phyloP scores from a whole-genome alignment of 2,113 vertebrate species.

The Plestiodon gilberti region DNA sequence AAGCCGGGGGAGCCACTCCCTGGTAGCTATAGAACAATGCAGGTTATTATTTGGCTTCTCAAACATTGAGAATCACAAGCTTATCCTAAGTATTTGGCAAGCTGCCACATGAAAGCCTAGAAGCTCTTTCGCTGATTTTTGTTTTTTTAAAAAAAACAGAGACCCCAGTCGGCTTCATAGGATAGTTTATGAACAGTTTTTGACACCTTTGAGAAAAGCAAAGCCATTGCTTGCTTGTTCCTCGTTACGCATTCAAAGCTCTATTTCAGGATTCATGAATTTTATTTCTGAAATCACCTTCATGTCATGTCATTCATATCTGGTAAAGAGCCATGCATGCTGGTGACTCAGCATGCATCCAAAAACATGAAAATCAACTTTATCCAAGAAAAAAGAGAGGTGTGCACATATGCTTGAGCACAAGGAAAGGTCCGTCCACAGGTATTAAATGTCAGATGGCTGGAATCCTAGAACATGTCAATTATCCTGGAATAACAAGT shows the following conservation, averaged over 20 bases:
- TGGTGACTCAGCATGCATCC: no score
- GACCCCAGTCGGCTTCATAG: conserved; percentile 18
- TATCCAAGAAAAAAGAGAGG: neutral
- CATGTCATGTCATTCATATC: neutral
- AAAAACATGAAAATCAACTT: neutral
- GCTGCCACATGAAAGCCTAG: conserved; percentile 39
- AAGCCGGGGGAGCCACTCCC: conserved; percentile 45
- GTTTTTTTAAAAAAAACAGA: conserved; percentile 37
- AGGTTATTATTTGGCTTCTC: conserved; percentile 44
- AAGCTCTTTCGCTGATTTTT: conserved; percentile 33
- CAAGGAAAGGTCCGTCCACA: neutral
- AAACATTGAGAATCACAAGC: neutral
- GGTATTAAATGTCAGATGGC: neutral
- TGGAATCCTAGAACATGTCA: neutral
- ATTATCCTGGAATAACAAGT: neutral
- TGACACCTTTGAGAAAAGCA: conserved; percentile 53
- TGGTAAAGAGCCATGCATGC: neutral
- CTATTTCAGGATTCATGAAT: neutral
- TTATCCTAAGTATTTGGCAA: conserved; percentile 59
- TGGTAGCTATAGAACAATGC: conserved; percentile 52
- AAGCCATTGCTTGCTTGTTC: conserved; percentile 30
- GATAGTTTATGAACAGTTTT: conserved; percentile 47
- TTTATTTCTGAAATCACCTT: neutral
- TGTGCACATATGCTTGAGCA: neutral
- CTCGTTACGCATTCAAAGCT: neutral